Evolutionary conservation across 2,113 vertebrate genomes (phyloP).

Genomic region (Bambusicola thoracicus): DNA sequence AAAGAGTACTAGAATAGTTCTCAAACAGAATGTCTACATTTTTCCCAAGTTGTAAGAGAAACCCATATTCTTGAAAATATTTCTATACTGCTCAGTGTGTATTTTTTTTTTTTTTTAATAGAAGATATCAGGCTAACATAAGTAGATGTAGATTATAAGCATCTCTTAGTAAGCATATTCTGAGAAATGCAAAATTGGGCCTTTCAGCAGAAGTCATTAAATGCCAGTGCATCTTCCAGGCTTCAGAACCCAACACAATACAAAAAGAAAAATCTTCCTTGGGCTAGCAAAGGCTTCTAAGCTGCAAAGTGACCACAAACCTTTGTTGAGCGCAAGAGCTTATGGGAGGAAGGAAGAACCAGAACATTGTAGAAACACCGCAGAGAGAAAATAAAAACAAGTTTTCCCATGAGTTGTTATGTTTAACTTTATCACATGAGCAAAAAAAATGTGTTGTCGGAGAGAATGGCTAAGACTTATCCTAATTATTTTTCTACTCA

Average conservation of each 20-base stretch:
- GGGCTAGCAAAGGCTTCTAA: neutral
- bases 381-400: neutral
- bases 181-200: neutral
- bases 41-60: neutral
- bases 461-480: neutral
- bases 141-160: neutral
- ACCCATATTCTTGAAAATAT: neutral
- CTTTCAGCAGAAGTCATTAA: neutral
- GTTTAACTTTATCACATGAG: neutral
- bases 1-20: neutral
- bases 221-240: neutral
- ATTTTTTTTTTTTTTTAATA: neutral
- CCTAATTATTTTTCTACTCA: neutral
- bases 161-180: neutral
- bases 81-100: neutral
- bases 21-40: neutral
- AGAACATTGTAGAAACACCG: neutral
- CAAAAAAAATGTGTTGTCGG: neutral
- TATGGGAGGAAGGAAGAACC: neutral
- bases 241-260: neutral
- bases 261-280: neutral
- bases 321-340: neutral
- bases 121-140: neutral
- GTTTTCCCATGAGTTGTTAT: neutral
- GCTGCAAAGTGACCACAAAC: neutral